A percentile compares a stretch with the other conserved stretches of the same genome.
Conservation (phyloP, 1,140 invertebrate species). For the Schlechtendalia chinensis region DNA sequence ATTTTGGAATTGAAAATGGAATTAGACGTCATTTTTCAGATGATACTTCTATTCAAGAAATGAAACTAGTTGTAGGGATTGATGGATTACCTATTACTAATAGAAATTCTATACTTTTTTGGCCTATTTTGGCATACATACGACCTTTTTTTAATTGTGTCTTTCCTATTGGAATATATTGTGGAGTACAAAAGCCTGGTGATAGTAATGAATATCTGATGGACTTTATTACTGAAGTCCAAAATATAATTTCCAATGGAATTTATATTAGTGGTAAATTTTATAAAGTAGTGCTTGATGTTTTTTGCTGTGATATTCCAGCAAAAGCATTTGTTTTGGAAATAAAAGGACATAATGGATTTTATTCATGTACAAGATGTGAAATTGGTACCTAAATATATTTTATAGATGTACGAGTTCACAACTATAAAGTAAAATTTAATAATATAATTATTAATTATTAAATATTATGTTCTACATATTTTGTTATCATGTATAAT, state of each 20-base stretch:
- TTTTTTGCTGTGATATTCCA: slow-evolving; percentile 53
- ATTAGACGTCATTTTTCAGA: neutral
- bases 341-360: slow-evolving; percentile 51
- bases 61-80: slow-evolving; percentile 1
- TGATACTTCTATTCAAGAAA: slow-evolving; percentile 10
- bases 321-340: slow-evolving; percentile 53
- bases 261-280: slow-evolving; percentile 42
- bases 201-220: slow-evolving; percentile 51
- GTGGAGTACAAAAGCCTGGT: slow-evolving; percentile 52
- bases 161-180: slow-evolving; percentile 52
- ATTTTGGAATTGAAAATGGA: slow-evolving; percentile 49
- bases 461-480: no score
- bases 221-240: slow-evolving; percentile 52
- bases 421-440: no score
- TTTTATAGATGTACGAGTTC: no score
- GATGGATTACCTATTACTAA: slow-evolving; percentile 30
- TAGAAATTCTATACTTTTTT: slow-evolving; percentile 17
- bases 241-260: slow-evolving; percentile 48
- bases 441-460: no score
- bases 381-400: no score
- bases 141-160: neutral
- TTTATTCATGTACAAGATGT: slow-evolving; percentile 53
- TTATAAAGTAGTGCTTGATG: slow-evolving; percentile 48
- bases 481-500: no score
- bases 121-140: slow-evolving; percentile 16